These are phyloP conservation scores for Melikaiella ostensackeni DNA, from an alignment of 2,888 invertebrate species.

Conservation along the genomic window DNA sequence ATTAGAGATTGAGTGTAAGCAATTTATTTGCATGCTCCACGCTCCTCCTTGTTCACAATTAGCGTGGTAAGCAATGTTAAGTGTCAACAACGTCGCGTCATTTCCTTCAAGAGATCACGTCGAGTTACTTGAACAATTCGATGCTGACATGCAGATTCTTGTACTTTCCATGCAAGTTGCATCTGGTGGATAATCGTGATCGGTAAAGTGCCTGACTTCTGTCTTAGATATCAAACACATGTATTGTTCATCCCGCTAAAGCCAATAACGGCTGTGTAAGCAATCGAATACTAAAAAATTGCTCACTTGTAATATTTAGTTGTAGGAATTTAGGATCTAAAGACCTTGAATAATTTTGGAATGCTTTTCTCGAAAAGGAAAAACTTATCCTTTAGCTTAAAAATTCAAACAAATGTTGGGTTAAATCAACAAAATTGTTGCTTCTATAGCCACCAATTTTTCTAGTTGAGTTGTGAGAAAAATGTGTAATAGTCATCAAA, in stretches of 20 bases:
- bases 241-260: not conserved
- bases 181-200: conserved; percentile 6
- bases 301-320: too few relatives aligned
- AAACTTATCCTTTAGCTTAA: too few relatives aligned
- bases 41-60: conserved; percentile 46
- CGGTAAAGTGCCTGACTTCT: not conserved
- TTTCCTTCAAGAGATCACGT: conserved; percentile 49
- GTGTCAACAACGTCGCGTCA: conserved; percentile 56
- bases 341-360: too few relatives aligned
- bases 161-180: conserved; percentile 34
- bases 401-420: too few relatives aligned
- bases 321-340: too few relatives aligned
- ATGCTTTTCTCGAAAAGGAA: too few relatives aligned
- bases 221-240: not conserved
- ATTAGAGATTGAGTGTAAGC: not conserved
- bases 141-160: conserved; percentile 53
- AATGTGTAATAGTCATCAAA: too few relatives aligned
- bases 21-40: conserved; percentile 38
- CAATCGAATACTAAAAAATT: too few relatives aligned
- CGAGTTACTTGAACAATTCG: conserved; percentile 41
- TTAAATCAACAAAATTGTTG: too few relatives aligned
- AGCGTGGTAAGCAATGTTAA: conserved; percentile 56
- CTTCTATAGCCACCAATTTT: too few relatives aligned
- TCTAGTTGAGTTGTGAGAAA: too few relatives aligned
- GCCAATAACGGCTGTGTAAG: not conserved